phyloP scores from a whole-genome alignment of 2,113 vertebrate genomes.

The Rhynchomys soricoides region DNA sequence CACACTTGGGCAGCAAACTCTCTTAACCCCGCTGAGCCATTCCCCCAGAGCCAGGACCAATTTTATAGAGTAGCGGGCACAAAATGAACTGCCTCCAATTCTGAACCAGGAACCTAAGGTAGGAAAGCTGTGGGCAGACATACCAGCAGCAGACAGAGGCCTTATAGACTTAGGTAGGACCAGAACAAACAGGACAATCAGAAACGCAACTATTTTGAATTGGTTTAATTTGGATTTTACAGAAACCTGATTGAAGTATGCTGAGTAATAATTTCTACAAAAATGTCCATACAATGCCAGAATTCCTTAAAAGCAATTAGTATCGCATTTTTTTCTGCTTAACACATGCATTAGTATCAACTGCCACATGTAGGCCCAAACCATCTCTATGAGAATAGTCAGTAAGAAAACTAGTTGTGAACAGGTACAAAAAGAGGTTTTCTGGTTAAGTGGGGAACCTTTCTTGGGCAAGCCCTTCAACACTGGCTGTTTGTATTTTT shows the following conservation, averaged over 20 bases:
- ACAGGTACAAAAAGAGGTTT: constrained; percentile 68
- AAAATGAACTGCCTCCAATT: background rate
- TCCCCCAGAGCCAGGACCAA: background rate
- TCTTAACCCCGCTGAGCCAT: background rate
- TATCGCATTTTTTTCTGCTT: constrained; percentile 52
- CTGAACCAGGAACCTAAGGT: background rate
- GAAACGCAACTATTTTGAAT: constrained; percentile 41
- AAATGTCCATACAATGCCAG: constrained; percentile 79
- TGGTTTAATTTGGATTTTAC: constrained; percentile 79
- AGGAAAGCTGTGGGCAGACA: fast-evolving
- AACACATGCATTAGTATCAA: constrained; percentile 73
- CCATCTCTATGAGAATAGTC: constrained; percentile 71
- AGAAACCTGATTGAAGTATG: constrained; percentile 71
- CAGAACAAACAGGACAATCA: background rate
- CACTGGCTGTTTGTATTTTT: background rate
- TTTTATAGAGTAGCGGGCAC: background rate
- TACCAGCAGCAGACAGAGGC: background rate
- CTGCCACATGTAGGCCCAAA: constrained; percentile 68
- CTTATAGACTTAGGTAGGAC: background rate
- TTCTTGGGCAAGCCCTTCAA: constrained; percentile 56
- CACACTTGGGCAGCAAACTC: background rate
- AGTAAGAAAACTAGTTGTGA: constrained; percentile 58
- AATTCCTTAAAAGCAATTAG: constrained; percentile 80
- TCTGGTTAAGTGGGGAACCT: constrained; percentile 53
- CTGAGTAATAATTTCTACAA: constrained; percentile 82